phyloP scores from a whole-genome alignment of 2,888 invertebrate species.

The Linyphia triangularis region DNA sequence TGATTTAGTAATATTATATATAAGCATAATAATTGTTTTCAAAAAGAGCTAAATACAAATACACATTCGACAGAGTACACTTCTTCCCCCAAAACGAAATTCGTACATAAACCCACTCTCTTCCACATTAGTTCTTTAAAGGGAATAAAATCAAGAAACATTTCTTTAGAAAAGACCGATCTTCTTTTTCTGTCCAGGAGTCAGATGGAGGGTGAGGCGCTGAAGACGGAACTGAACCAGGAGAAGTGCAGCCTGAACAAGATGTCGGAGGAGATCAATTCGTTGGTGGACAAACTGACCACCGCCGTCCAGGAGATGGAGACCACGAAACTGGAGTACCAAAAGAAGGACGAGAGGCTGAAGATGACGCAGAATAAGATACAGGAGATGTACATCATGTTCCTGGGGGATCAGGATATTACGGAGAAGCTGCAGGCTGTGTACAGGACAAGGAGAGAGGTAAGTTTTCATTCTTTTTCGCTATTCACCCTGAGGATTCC shows the following conservation, averaged over 20 bases:
- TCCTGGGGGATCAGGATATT: constrained; percentile 62
- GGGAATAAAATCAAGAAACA: no score
- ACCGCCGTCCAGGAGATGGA: constrained; percentile 68
- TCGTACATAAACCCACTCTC: no score
- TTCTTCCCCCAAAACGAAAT: no score
- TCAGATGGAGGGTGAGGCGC: constrained; percentile 65
- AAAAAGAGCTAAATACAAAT: no score
- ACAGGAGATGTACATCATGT: constrained; percentile 59
- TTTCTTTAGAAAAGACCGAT: no score
- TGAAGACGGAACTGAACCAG: constrained; percentile 61
- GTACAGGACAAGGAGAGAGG: constrained; percentile 57
- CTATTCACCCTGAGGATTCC: neutral
- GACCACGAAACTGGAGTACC: constrained; percentile 49
- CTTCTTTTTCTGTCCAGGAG: constrained; percentile 19
- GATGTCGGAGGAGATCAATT: constrained; percentile 70
- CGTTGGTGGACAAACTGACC: constrained; percentile 66
- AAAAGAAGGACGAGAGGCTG: constrained; percentile 65
- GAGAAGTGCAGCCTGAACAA: constrained; percentile 70
- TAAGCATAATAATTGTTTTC: no score
- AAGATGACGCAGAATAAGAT: constrained; percentile 63
- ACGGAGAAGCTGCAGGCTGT: constrained; percentile 47
- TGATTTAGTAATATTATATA: no score
- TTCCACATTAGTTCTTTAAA: no score
- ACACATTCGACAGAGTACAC: no score
- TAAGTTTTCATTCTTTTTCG: neutral